Base-by-base conservation (phyloP, 2,888 invertebrate species). In the Pammene fasciana region DNA sequence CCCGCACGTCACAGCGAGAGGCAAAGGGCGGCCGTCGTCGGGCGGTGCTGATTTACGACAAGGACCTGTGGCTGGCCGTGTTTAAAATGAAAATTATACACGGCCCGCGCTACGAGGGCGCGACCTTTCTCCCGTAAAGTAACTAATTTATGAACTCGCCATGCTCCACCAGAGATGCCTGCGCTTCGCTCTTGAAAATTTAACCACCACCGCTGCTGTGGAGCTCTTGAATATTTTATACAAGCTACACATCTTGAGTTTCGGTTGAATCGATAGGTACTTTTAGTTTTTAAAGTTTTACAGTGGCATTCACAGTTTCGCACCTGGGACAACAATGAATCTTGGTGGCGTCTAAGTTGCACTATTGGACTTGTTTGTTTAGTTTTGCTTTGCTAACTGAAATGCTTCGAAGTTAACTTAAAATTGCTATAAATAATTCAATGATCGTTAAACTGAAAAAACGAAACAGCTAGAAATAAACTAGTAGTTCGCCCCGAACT, bases 61-160 rank as follows among this genome's bases (percentile, higher is more conserved):
- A 81, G 86, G 86, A 89, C 89, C 87, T 88, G 88, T 87, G 86
- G 87, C 86, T 85, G 86, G 79, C 81, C 82, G 85, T 86, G 88
- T 88, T 88, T 87, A 88, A 89, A 89, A 86, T 77, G 88, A 87
- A 89, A 90, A 90, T 90, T 90, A 88, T 88, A 88, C 88, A 87
- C 86, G 83, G 80, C 81, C 81, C 80, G 79, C 80, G 83, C 84
- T 82, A 68, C 70, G 61, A 73, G 75, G 84, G 79, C 84, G 82
- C 83, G 86, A 86, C 87, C 87, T 88, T 87, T 84, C 86, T 84
- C 88, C 87, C 86, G 83, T 88, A 86, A 88, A 87, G 84, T 89
- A 89, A 89, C 88, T 88, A 89, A 90, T 89, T 90, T 89, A 89
- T 89, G 86, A 88, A 88, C 87, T 84, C 85, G 84, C 86, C 86